A percentile compares a stretch with the other conserved stretches of the same genome.
Evolutionary conservation across 2,888 invertebrate species (phyloP).

Genomic region (Antheraea yamamai): DNA sequence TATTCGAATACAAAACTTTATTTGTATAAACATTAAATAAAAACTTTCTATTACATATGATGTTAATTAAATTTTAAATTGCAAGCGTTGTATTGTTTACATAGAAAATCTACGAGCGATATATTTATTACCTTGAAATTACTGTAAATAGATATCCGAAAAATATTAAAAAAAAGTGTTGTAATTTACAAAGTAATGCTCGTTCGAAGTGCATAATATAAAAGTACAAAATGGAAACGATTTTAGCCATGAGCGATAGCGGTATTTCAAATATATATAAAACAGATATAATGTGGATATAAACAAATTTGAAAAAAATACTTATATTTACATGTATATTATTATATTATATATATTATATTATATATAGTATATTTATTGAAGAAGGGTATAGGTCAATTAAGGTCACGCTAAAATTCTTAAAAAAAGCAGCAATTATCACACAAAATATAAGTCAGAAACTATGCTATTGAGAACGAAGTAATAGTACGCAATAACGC

Average conservation of each 20-base stretch:
- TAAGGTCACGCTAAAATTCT: too few species aligned
- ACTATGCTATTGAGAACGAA: too few species aligned
- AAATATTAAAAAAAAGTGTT: constrained; percentile 40
- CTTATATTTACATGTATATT: too few species aligned
- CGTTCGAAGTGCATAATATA: constrained; percentile 37
- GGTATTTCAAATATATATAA: neutral
- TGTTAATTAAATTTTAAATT: neutral
- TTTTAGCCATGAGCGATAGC: constrained; percentile 26
- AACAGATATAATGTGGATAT: too few species aligned
- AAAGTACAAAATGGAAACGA: constrained; percentile 28
- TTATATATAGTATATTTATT: neutral
- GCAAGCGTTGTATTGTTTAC: neutral
- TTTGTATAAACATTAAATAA: neutral
- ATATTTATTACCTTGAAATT: neutral
- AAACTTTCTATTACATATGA: too few species aligned
- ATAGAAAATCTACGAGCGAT: neutral
- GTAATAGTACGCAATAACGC: neutral
- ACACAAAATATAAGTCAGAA: too few species aligned
- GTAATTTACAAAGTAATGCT: constrained; percentile 41
- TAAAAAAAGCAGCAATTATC: too few species aligned
- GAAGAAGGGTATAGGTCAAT: neutral
- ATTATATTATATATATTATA: too few species aligned
- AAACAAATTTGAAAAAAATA: too few species aligned
- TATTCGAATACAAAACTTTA: neutral
- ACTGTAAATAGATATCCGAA: constrained; percentile 29